Evolutionary conservation across 2,797 vertebrate genomes (phyloP), one percentile per base, ranked within the genome.

Genomic region (Cirrhinus molitorella): DNA sequence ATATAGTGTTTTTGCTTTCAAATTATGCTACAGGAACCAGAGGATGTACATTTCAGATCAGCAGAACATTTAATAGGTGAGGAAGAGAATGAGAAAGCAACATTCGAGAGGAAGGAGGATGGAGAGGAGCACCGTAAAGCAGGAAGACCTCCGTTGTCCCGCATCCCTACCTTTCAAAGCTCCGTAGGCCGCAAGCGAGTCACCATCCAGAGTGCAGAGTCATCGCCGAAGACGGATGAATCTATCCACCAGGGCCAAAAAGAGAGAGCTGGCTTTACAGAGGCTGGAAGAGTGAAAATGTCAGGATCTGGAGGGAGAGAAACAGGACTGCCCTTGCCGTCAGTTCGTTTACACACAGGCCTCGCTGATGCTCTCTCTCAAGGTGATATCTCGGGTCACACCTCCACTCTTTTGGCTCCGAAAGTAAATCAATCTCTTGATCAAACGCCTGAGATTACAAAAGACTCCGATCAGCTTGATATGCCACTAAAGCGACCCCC

Each of bases 121-220:
- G 87, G 85, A 19, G 87, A 87, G 63, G 87, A 83, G 11, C 83
- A 83, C 34, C 93, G 92, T 3, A 94, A 90, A 89, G 79, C 92
- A 55, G 90, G 87, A 11, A 95, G 93, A 85, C 85, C 83, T 66
- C 79, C 70, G 0, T 53, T 88, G 11, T 95, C 95, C 47, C 90
- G 94, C 10, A 95, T 96, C 76, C 95, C 95, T 16, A 95, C 94
- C 72, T 94, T 95, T 83, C 92, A 93, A 8, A 92, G 89, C 86
- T 79, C 88, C 7, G 5, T 85, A 59, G 76, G 85, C 79, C 91
- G 91, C 51, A 95, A 94, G 74, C 89, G 92, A 57, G 88, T 92
- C 8, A 17, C 72, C 0, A 2, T 45, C 28, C 85, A 31, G 80
- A 0, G 83, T 93, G 82, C 65, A 84, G 88, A 91, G 80, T 73